Conservation (phyloP, 2,888 invertebrate species). For the Vandiemenella viatica region DNA sequence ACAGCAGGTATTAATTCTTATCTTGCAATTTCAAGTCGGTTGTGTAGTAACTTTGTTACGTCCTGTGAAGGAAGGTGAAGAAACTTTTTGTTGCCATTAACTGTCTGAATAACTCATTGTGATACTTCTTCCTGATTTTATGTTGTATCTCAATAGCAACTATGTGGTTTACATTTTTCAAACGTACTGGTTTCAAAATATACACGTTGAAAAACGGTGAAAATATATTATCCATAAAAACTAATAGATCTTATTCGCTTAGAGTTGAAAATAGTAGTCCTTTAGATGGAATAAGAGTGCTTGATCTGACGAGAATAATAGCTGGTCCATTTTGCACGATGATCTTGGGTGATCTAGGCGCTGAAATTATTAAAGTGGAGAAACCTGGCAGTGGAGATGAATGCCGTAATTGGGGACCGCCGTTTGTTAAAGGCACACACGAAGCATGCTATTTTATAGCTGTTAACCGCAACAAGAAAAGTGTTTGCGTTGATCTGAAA, state of each 20-base stretch:
- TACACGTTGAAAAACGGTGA: too few species aligned
- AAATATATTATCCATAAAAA: too few species aligned
- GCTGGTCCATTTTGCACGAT: constrained; percentile 93
- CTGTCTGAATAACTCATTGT: neutral
- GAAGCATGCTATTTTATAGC: constrained; percentile 71
- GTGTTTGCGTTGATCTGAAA: constrained; percentile 76
- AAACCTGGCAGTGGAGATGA: constrained; percentile 73
- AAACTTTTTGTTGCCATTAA: neutral
- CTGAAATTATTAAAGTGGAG: constrained; percentile 86
- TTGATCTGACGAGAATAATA: constrained; percentile 73
- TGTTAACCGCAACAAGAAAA: constrained; percentile 90
- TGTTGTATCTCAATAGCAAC: too few species aligned
- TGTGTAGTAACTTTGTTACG: too few species aligned
- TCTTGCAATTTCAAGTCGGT: too few species aligned
- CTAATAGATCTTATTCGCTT: too few species aligned
- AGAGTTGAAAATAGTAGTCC: too few species aligned
- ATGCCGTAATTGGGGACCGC: constrained; percentile 85
- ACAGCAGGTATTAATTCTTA: constrained; percentile 10
- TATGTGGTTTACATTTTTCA: too few species aligned
- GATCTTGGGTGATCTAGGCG: constrained; percentile 84
- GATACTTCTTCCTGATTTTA: neutral
- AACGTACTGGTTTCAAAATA: too few species aligned
- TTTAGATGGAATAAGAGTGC: constrained; percentile 44
- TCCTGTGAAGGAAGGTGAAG: neutral
- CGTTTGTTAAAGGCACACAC: constrained; percentile 46